Conservation (phyloP, 2,888 invertebrate species). For the Plagiodera versicolora region DNA sequence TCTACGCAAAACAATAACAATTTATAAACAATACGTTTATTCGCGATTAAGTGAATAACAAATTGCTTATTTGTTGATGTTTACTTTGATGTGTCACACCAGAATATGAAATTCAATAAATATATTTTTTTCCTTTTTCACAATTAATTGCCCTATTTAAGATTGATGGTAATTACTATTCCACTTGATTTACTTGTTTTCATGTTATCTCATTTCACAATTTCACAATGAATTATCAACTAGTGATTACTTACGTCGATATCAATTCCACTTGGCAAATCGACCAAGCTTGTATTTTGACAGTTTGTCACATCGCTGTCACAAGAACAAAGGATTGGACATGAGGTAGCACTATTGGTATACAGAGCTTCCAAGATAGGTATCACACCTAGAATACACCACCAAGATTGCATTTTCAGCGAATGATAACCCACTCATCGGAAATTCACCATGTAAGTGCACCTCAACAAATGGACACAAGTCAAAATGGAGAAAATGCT, state of each 20-base stretch:
- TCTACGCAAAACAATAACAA: too few relatives aligned
- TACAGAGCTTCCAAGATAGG: conserved; percentile 20
- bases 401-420: conserved; percentile 21
- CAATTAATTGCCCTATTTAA: too few relatives aligned
- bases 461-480: background rate
- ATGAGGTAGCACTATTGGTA: conserved; percentile 13
- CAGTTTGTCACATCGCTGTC: conserved; percentile 34
- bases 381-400: conserved; percentile 23
- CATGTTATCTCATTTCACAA: too few relatives aligned
- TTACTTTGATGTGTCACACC: too few relatives aligned
- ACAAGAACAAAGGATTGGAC: conserved; percentile 36
- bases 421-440: conserved; percentile 7
- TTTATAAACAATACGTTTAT: too few relatives aligned
- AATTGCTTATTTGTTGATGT: too few relatives aligned
- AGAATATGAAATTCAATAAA: too few relatives aligned
- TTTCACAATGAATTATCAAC: too few relatives aligned
- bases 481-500: background rate
- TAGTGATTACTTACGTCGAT: conserved; percentile 33
- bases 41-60: too few relatives aligned
- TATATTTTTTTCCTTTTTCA: too few relatives aligned
- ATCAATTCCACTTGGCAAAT: conserved; percentile 35
- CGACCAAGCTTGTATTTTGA: conserved; percentile 28
- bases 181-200: too few relatives aligned
- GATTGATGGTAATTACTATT: too few relatives aligned
- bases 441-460: conserved; percentile 4